Percentiles rank a stretch among this genome's conserved stretches.
Evolutionary conservation across 2,113 vertebrate species (phyloP).

Genomic region (Fukomys damarensis): DNA sequence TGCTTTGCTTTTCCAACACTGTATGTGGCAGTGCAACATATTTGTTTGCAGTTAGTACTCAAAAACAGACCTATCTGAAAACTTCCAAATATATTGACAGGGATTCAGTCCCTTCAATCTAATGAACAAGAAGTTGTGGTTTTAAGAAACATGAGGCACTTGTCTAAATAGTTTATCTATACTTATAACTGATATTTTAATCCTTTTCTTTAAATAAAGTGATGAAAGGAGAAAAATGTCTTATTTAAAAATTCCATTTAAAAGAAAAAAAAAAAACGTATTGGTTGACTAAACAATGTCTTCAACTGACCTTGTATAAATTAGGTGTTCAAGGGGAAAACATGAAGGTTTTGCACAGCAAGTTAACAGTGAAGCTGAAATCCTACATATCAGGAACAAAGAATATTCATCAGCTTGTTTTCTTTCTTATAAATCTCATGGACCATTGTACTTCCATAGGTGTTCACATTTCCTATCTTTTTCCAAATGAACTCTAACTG

Average conservation of each 20-base stretch:
- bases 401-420: neutral
- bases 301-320: neutral
- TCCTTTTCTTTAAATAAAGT: neutral
- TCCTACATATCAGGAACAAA: neutral
- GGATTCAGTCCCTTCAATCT: neutral
- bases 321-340: neutral
- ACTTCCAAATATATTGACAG: neutral
- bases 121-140: neutral
- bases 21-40: neutral
- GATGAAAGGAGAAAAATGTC: neutral
- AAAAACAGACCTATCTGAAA: neutral
- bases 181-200: slow-evolving; percentile 23
- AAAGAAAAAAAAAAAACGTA: slow-evolving; percentile 18
- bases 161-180: neutral
- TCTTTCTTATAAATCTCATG: neutral
- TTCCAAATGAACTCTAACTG: slow-evolving; percentile 5
- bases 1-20: neutral
- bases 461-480: neutral
- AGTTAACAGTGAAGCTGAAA: neutral
- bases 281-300: neutral
- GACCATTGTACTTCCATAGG: neutral
- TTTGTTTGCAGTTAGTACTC: neutral
- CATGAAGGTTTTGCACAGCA: neutral
- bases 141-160: neutral
- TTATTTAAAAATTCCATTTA: slow-evolving; percentile 49